Evolutionary conservation across 2,113 vertebrate genomes (phyloP).

Genomic region (Helogale parvula): DNA sequence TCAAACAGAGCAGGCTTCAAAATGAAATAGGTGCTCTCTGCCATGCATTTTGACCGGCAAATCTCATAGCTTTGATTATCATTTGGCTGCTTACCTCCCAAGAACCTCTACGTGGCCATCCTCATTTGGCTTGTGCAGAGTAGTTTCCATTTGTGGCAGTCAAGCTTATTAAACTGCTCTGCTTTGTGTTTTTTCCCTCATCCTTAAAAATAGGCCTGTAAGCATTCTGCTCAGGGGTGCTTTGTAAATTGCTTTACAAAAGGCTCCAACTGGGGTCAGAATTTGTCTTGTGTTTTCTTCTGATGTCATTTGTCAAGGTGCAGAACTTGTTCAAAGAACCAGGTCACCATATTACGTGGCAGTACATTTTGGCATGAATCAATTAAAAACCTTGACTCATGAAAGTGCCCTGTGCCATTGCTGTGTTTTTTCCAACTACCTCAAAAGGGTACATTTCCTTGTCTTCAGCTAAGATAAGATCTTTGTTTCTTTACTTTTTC

Average conservation of each 20-base stretch:
- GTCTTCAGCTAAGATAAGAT: not conserved
- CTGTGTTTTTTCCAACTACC: not conserved
- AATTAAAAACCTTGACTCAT: not conserved
- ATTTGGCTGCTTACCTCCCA: not conserved
- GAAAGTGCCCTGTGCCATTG: not conserved
- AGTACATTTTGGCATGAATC: not conserved
- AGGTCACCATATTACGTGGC: not conserved
- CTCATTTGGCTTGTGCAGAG: not conserved
- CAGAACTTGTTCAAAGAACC: not conserved
- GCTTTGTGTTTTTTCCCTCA: slow-evolving; percentile 45
- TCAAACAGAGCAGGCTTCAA: not conserved
- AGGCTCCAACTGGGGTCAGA: not conserved
- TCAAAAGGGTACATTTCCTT: not conserved
- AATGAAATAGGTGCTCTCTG: not conserved
- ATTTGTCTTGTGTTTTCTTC: slow-evolving; percentile 34
- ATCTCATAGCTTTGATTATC: not conserved
- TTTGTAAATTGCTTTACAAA: slow-evolving; percentile 61
- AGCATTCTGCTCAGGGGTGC: slow-evolving; percentile 60
- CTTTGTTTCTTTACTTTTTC: not conserved
- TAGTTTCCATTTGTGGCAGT: slow-evolving; percentile 40
- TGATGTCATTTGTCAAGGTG: not conserved
- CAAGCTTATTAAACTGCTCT: slow-evolving; percentile 50
- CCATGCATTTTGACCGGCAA: not conserved
- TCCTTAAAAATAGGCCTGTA: slow-evolving; percentile 70
- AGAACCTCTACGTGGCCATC: not conserved